These are phyloP conservation scores for Chirona hameri DNA, from an alignment of 2,888 invertebrate species.

Conservation along the genomic window DNA sequence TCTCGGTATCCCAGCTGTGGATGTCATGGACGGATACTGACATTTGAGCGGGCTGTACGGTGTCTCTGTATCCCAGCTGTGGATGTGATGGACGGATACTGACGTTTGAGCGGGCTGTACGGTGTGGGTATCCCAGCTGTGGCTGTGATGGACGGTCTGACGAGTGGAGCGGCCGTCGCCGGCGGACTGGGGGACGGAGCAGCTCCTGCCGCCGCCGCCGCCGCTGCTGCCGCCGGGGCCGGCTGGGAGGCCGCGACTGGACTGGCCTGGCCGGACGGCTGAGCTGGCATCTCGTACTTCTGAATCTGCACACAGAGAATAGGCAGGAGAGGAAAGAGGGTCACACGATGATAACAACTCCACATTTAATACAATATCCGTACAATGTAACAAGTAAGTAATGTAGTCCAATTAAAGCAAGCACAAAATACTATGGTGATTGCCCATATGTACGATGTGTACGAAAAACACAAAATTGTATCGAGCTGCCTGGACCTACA, in stretches of 20 bases:
- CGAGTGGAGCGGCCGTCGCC: constrained; percentile 41
- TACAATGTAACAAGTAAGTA: too few relatives aligned
- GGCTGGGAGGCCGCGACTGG: constrained; percentile 37
- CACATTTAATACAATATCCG: too few relatives aligned
- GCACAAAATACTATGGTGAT: too few relatives aligned
- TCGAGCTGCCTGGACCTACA: too few relatives aligned
- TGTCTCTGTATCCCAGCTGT: constrained; percentile 36
- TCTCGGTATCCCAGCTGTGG: constrained; percentile 41
- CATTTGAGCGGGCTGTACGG: constrained; percentile 35
- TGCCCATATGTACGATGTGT: too few relatives aligned
- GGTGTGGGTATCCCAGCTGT: constrained; percentile 36
- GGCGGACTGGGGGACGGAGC: constrained; percentile 37
- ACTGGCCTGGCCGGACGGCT: constrained; percentile 47
- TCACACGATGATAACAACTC: too few relatives aligned
- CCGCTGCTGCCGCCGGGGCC: constrained; percentile 37
- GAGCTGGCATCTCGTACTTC: constrained; percentile 41
- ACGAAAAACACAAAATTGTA: too few relatives aligned
- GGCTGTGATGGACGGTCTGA: constrained; percentile 47
- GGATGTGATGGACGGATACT: constrained; percentile 43
- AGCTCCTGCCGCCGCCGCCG: constrained; percentile 36
- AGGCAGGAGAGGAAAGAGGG: too few relatives aligned
- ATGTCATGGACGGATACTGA: constrained; percentile 44
- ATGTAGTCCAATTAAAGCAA: too few relatives aligned
- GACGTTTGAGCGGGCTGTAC: constrained; percentile 34
- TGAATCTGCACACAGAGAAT: constrained; percentile 35